These are phyloP conservation scores for Drymodes brunneopygia DNA, from an alignment of 2,113 vertebrate species.

Conservation along the genomic window DNA sequence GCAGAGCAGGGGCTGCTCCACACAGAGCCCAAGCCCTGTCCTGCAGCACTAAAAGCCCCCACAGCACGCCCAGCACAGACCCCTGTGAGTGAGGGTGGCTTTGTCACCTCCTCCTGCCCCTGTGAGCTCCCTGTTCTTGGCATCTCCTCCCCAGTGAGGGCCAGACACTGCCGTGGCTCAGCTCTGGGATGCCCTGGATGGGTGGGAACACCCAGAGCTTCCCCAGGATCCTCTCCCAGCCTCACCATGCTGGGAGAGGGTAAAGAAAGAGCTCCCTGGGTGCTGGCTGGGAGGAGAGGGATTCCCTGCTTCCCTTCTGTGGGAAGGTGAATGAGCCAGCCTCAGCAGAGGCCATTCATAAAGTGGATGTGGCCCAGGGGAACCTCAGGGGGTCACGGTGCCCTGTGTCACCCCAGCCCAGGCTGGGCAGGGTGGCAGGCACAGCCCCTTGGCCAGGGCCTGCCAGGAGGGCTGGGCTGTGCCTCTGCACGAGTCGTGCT, in stretches of 20 bases:
- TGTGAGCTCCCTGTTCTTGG: accelerated
- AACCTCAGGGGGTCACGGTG: accelerated
- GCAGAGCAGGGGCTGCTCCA: not conserved
- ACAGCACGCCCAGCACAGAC: accelerated
- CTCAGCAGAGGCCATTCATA: not conserved
- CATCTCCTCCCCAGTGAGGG: not conserved
- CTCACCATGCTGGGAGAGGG: accelerated
- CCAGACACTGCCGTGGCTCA: accelerated
- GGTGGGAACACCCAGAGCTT: not conserved
- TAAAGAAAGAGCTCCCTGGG: not conserved
- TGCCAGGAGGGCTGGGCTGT: not conserved
- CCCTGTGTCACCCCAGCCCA: not conserved
- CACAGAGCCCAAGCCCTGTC: not conserved
- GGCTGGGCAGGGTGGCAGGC: not conserved
- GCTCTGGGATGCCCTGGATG: not conserved
- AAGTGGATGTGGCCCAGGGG: not conserved
- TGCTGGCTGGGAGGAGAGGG: not conserved
- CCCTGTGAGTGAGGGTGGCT: accelerated
- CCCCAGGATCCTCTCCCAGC: not conserved
- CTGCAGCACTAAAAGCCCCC: not conserved
- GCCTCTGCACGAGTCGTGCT: not conserved
- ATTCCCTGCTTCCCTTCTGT: not conserved
- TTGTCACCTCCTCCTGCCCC: not conserved
- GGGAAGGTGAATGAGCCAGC: not conserved
- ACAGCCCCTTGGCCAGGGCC: not conserved